A percentile compares a stretch with the other conserved stretches of the same genome.
These are phyloP conservation scores for Syncerus caffer DNA, from an alignment of 2,797 vertebrate species.

Conservation along the genomic window DNA sequence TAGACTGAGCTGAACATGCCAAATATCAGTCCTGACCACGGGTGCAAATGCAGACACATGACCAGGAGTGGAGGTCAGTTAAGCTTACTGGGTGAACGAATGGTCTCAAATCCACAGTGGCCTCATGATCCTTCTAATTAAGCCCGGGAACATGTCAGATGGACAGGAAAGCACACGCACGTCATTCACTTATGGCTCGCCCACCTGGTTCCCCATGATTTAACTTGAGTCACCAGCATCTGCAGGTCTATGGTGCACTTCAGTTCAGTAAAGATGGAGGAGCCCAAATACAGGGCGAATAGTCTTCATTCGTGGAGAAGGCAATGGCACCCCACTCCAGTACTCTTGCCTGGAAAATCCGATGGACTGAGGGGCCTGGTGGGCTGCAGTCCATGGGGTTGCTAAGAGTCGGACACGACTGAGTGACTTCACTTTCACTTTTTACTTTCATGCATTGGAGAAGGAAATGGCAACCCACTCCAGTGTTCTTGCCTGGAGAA, in stretches of 20 bases:
- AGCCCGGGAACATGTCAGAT: neutral
- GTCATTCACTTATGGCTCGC: neutral
- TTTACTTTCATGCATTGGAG: too few species aligned
- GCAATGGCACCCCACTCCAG: too few species aligned
- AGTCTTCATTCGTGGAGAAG: neutral
- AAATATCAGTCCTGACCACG: neutral
- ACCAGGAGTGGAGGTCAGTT: neutral
- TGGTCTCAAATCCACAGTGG: neutral
- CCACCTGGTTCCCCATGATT: neutral
- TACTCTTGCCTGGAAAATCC: too few species aligned
- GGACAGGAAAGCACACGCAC: neutral
- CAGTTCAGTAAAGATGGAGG: neutral
- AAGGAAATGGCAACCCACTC: too few species aligned
- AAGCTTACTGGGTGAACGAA: neutral
- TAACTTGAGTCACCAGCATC: neutral
- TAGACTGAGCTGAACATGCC: neutral
- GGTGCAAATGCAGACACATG: neutral
- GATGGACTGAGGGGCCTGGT: too few species aligned
- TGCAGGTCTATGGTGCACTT: neutral
- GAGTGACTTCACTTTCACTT: too few species aligned
- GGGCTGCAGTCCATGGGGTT: too few species aligned
- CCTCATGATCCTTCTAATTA: neutral
- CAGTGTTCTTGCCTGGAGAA: too few species aligned
- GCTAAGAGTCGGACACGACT: too few species aligned
- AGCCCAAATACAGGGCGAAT: neutral